phyloP scores from a whole-genome alignment of 2,888 invertebrate species.

The Scaptomyza cyrtandrae region DNA sequence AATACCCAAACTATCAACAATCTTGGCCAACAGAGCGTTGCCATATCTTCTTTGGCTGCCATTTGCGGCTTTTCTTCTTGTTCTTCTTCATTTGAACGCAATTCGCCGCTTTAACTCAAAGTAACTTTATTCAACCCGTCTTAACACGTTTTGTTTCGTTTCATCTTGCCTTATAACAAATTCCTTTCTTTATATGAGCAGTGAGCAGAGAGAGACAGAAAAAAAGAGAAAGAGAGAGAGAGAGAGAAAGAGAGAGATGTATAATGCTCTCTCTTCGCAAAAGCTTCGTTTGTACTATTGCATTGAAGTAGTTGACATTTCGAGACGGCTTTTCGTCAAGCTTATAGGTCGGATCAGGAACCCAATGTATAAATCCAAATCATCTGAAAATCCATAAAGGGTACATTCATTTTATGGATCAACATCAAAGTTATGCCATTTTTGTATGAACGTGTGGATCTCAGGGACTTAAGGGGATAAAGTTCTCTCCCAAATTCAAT shows the following conservation, averaged over 20 bases:
- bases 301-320: too few species aligned
- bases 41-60: conserved; percentile 61
- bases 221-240: not conserved
- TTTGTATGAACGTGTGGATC: too few species aligned
- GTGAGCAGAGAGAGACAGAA: not conserved
- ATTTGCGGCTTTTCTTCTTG: conserved; percentile 37
- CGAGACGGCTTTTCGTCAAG: too few species aligned
- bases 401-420: too few species aligned
- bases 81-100: conserved; percentile 19
- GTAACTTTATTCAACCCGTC: conserved; percentile 7
- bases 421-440: too few species aligned
- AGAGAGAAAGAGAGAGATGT: not conserved
- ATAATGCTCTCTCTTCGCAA: not conserved
- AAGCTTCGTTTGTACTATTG: too few species aligned
- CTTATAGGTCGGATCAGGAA: too few species aligned
- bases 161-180: conserved; percentile 10
- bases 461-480: too few species aligned
- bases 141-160: not conserved
- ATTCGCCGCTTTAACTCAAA: conserved; percentile 19
- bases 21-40: conserved; percentile 67
- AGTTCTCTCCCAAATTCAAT: too few species aligned
- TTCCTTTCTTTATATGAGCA: conserved; percentile 23
- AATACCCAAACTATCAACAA: conserved; percentile 62
- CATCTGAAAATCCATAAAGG: too few species aligned
- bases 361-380: too few species aligned